Evolutionary conservation across 1,140 invertebrate genomes (phyloP), one percentile per base, ranked within the genome.

Genomic region (Drosophila carrolli): DNA sequence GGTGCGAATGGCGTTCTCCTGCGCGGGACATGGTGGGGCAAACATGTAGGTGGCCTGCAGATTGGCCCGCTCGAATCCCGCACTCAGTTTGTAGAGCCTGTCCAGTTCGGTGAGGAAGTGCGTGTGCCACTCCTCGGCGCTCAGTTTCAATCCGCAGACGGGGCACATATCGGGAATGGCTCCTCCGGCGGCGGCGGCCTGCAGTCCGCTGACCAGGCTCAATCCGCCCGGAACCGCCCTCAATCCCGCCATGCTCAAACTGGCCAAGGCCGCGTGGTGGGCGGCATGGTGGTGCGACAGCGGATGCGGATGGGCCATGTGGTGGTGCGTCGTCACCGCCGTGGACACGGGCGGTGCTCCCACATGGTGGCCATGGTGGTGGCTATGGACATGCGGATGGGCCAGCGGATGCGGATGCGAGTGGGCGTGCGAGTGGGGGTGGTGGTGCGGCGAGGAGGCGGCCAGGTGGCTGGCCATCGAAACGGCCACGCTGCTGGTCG

Each of bases 91-190:
- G 82, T 95, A 96, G 19, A 97, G 93, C 62, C 96, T 94, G 83
- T 97, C 96, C 59, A 97, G 92, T 92, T 97, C 97, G 78, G 96
- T 94, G 41, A 95, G 94, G 79, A 97, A 96, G 90, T 97, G 97
- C 40, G 95, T 93, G 83, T 97, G 96, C 67, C 97, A 92, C 84
- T 97, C 96, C 46, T 96, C 95, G 2, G 95, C 93, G 7, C 65
- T 84, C 32, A 97, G 94, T 10, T 96, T 95, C 19, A 96, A 92
- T 1, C 96, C 96, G 91, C 97, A 97, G 11, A 97, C 95, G 11
- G 97, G 96, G 93, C 97, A 97, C 43, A 91, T 63, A 27, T 92
- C 91, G 38, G 91, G 91, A 44, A 92, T 78, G 51, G 86, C 78
- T 19, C 82, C 89, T 1, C 80, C 86, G 10, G 86, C 86, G 0